These are phyloP conservation scores for Clarias fuscus DNA, from an alignment of 2,797 vertebrate species.

Conservation along the genomic window DNA sequence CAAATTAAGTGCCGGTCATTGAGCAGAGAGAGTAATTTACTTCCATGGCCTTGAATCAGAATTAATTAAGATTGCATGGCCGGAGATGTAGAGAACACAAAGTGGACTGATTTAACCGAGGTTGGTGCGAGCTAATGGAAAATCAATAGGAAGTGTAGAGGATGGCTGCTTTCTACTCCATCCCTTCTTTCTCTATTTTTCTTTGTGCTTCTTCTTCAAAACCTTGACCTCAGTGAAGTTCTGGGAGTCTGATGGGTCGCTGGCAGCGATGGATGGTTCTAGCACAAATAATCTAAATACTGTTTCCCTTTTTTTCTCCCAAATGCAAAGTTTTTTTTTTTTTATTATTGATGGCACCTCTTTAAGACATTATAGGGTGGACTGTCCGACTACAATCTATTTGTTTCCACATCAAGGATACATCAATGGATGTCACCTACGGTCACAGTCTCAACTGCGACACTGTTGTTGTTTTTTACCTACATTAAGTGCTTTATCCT, in stretches of 20 bases:
- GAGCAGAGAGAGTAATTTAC: slow-evolving; percentile 52
- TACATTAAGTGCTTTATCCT: not conserved
- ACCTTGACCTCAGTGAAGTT: not conserved
- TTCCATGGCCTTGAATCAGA: slow-evolving; percentile 50
- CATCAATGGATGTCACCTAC: not conserved
- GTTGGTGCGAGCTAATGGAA: slow-evolving; percentile 51
- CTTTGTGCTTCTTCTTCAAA: slow-evolving; percentile 8
- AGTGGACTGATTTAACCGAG: slow-evolving; percentile 47
- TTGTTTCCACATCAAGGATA: not conserved
- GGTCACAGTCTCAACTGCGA: not conserved
- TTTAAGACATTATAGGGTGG: not conserved
- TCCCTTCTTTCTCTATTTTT: slow-evolving; percentile 7
- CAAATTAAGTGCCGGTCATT: slow-evolving; percentile 52
- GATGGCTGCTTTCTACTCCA: slow-evolving; percentile 35
- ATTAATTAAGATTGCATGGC: slow-evolving; percentile 53
- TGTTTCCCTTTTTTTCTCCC: not conserved
- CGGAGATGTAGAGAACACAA: slow-evolving; percentile 43
- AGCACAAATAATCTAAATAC: slow-evolving; percentile 15
- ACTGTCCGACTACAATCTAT: not conserved
- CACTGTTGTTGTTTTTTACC: not conserved
- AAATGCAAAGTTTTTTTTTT: not conserved
- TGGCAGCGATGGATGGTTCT: not conserved
- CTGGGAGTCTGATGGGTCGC: not conserved
- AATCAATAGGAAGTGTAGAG: slow-evolving; percentile 47
- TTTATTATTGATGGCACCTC: no score